These are phyloP conservation scores for Littorina saxatilis DNA, from an alignment of 1,140 invertebrate genomes.

Conservation along the genomic window DNA sequence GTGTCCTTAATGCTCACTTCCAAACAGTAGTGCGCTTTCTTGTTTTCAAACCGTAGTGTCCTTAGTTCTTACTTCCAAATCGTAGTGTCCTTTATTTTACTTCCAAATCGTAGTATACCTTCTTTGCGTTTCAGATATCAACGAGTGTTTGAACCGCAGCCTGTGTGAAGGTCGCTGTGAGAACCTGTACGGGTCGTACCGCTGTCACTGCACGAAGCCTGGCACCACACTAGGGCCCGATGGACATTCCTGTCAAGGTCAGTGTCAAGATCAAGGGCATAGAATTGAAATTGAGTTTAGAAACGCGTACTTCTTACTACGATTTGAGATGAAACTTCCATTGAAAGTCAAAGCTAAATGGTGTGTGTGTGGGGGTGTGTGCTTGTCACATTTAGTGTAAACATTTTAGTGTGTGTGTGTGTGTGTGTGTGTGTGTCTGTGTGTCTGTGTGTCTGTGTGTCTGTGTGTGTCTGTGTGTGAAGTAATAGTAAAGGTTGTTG, in stretches of 20 bases:
- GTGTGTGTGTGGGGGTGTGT: background rate
- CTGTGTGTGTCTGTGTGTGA: no score
- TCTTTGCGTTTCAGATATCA: slow-evolving; percentile 78
- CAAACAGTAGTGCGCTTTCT: no score
- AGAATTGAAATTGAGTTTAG: no score
- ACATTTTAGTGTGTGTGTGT: background rate
- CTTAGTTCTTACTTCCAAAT: no score
- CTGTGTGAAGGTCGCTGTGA: slow-evolving; percentile 71
- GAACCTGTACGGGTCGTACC: slow-evolving; percentile 59
- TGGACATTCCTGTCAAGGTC: slow-evolving; percentile 74
- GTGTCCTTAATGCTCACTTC: no score
- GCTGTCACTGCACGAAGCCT: slow-evolving; percentile 54
- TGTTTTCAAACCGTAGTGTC: no score
- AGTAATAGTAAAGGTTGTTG: no score
- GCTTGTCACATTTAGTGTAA: background rate
- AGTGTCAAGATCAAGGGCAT: background rate
- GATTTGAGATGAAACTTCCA: no score
- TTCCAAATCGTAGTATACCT: no score
- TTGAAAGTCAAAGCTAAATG: no score
- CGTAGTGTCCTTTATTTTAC: no score
- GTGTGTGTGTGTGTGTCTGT: background rate
- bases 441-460: background rate
- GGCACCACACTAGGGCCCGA: slow-evolving; percentile 63
- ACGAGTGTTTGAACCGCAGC: slow-evolving; percentile 81
- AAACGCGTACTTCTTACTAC: no score